Base-by-base conservation (phyloP, 2,888 invertebrate species). In the Zeuzera pyrina region DNA sequence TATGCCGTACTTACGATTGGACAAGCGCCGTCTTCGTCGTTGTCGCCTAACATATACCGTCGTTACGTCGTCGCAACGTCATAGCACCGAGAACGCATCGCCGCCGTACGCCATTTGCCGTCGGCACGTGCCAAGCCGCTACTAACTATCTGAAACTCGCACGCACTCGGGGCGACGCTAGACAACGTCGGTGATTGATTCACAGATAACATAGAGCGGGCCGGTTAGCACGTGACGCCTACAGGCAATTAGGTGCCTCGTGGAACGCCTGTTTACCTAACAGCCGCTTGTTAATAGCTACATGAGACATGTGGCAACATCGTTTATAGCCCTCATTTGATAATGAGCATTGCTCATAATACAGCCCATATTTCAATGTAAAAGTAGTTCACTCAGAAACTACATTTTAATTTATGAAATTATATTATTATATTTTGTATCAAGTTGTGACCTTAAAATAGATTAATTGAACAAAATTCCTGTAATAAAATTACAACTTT, bases 61-160 rank as follows among this genome's bases (percentile, higher is more conserved):
- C 54, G 55, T 50, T 49, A 57, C 49, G 46, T 47, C 30, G 37
- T 38, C 29, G 62, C 49, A 62, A n/a, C n/a, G n/a, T n/a, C n/a
- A n/a, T n/a, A n/a, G n/a, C 62, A 62, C 63, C 59, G 66, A 55
- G 52, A 60, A 66, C 56, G 63, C 55, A 61, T 58, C 66, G 62
- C 59, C 59, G 71, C 55, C 53, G 55, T 46, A 33, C 48, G 55
- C 52, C 51, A 19, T 19, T n/a, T 15, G 53, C 47, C 43, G 49
- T 49, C 36, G 39, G 38, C 47, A 44, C 56, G 55, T 53, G 54
- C 49, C 48, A 37, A 42, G 63, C 70, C 70, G 74, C 69, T 58
- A 58, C 56, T 66, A 66, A 69, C 70, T 69, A 63, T 66, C 73
- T 71, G 76, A 71, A 72, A 72, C 74, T 73, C 65, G 69, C 67